A percentile compares a stretch with the other conserved stretches of the same genome.
Evolutionary conservation across 2,888 invertebrate genomes (phyloP).

Genomic region (Thelaira solivaga): DNA sequence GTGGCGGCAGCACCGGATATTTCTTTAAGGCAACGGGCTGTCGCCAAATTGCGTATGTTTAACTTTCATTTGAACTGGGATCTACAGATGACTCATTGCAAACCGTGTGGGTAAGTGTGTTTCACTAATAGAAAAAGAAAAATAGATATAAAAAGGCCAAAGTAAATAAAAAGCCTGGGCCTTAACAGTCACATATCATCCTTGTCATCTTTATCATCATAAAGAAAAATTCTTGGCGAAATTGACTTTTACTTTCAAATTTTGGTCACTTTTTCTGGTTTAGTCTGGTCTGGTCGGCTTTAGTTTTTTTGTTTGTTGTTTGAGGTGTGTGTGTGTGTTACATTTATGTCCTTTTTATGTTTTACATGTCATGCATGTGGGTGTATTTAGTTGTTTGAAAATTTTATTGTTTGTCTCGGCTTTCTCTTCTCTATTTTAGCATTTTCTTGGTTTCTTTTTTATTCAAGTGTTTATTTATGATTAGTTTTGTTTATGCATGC

Average conservation of each 20-base stretch:
- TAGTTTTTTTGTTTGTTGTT: constrained; percentile 39
- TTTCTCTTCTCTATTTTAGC: background rate
- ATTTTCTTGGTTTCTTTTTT: background rate
- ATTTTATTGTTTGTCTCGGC: background rate
- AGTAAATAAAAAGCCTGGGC: background rate
- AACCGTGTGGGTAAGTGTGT: constrained; percentile 77
- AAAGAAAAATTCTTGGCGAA: background rate
- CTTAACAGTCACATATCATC: no score
- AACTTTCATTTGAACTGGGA: constrained; percentile 78
- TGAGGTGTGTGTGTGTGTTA: background rate
- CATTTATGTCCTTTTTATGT: no score
- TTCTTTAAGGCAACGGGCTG: constrained; percentile 76
- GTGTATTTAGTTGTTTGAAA: background rate
- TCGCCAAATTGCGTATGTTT: constrained; percentile 77
- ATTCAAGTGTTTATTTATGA: constrained; percentile 55
- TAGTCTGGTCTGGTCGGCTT: constrained; percentile 8
- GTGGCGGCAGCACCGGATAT: constrained; percentile 71
- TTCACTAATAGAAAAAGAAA: background rate
- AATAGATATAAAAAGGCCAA: background rate
- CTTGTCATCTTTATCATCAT: background rate
- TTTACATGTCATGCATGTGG: no score
- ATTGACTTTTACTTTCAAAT: constrained; percentile 59
- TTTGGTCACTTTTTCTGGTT: background rate
- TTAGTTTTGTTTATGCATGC: constrained; percentile 26
- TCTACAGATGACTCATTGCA: constrained; percentile 77